Evolutionary conservation across 2,797 vertebrate species (phyloP).

Genomic region (Mionectes olivaceus): DNA sequence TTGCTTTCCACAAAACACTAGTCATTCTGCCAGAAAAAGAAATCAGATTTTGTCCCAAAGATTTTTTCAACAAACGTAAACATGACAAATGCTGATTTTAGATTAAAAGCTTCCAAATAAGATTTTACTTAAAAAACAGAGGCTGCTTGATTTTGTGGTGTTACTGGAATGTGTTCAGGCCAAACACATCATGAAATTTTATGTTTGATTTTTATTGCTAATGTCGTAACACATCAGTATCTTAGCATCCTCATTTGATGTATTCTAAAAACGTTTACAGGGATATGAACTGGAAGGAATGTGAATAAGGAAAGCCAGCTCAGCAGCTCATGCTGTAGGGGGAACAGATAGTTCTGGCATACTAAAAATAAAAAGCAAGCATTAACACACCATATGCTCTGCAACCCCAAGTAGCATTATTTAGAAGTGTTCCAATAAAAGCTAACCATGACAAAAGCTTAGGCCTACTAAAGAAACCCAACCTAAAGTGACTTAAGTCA

Average conservation of each 20-base stretch:
- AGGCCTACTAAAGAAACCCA: neutral
- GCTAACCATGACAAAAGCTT: neutral
- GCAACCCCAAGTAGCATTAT: neutral
- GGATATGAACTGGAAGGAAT: constrained; percentile 60
- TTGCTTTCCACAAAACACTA: neutral
- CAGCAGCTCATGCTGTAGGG: constrained; percentile 41
- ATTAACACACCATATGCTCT: constrained; percentile 32
- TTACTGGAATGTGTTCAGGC: neutral
- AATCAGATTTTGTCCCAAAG: neutral
- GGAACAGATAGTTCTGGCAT: constrained; percentile 43
- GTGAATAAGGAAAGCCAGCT: constrained; percentile 40
- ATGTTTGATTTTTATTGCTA: neutral
- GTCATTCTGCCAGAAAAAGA: neutral
- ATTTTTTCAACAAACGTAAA: neutral
- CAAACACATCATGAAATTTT: neutral
- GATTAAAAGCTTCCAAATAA: neutral
- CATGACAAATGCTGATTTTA: neutral
- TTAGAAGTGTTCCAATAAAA: constrained; percentile 11
- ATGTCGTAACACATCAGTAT: neutral
- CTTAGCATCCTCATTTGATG: neutral
- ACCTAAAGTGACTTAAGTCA: neutral
- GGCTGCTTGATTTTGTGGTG: neutral
- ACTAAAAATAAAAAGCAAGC: constrained; percentile 68
- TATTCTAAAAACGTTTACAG: constrained; percentile 46
- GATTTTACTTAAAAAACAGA: neutral